Conservation (phyloP, 2,888 invertebrate species). For the Thymelicus acteon region DNA sequence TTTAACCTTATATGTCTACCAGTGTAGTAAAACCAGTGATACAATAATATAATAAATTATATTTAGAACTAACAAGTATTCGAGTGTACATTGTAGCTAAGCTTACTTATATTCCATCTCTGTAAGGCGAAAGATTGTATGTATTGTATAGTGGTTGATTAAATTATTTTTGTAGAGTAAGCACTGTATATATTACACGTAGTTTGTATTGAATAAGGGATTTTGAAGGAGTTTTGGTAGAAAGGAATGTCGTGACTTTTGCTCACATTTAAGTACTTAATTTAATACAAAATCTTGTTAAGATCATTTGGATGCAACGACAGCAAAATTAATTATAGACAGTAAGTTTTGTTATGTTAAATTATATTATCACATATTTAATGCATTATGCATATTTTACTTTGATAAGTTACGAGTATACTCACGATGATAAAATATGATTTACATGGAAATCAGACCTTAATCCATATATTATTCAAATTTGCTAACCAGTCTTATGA, state of each 20-base stretch:
- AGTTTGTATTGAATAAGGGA: slow-evolving; percentile 71
- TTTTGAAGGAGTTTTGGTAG: slow-evolving; percentile 63
- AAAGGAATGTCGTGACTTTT: slow-evolving; percentile 51
- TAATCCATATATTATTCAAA: too few species aligned
- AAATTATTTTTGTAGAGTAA: slow-evolving; percentile 84
- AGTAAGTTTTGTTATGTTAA: too few species aligned
- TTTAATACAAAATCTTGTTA: background rate
- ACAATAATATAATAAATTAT: slow-evolving; percentile 39
- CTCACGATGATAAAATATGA: too few species aligned
- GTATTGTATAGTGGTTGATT: slow-evolving; percentile 79
- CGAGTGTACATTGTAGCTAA: slow-evolving; percentile 61
- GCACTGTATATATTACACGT: slow-evolving; percentile 80
- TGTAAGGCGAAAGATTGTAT: slow-evolving; percentile 64
- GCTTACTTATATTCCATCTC: slow-evolving; percentile 70
- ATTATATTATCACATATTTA: too few species aligned
- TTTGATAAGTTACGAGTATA: too few species aligned
- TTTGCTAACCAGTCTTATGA: too few species aligned
- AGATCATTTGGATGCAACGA: background rate
- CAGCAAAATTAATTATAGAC: too few species aligned
- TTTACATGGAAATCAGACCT: too few species aligned
- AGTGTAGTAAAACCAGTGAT: slow-evolving; percentile 43
- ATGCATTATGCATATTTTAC: too few species aligned
- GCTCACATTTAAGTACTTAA: slow-evolving; percentile 53
- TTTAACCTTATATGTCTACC: background rate
- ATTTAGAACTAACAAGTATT: slow-evolving; percentile 30